Conservation (phyloP, 2,888 invertebrate species). For the Amphimallon solstitiale region DNA sequence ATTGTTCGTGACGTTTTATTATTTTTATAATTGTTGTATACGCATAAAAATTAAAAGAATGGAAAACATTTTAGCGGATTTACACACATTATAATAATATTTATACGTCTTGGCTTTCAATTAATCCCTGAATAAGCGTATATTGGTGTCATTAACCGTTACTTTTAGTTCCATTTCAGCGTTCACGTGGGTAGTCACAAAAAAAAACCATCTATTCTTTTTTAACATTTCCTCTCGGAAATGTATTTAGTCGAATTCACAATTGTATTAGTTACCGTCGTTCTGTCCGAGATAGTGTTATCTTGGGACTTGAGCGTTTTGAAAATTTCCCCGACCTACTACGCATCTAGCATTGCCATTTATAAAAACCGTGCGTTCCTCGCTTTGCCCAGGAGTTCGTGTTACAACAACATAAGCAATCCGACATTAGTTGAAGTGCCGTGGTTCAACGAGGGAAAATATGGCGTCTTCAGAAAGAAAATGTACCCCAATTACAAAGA, state of each 20-base stretch:
- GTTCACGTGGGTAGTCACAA: not conserved
- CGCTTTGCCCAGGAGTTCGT: constrained; percentile 59
- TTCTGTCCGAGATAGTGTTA: not conserved
- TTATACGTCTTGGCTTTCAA: constrained; percentile 15
- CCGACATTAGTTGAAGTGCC: constrained; percentile 61
- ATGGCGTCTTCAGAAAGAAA: constrained; percentile 36
- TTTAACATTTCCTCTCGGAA: not conserved
- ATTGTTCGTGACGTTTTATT: too few species aligned
- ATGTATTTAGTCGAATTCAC: not conserved
- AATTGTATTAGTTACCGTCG: not conserved
- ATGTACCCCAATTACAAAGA: constrained; percentile 42
- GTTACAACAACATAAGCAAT: constrained; percentile 50
- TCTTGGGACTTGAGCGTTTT: constrained; percentile 50
- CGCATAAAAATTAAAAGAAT: not conserved
- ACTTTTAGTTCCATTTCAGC: not conserved
- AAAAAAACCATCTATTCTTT: not conserved
- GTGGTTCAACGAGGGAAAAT: constrained; percentile 54
- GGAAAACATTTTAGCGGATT: constrained; percentile 2
- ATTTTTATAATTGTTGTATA: too few species aligned
- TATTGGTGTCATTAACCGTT: constrained; percentile 15
- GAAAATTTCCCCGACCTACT: constrained; percentile 52
- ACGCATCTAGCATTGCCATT: constrained; percentile 59
- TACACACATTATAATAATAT: constrained; percentile 17
- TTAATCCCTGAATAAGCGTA: constrained; percentile 19
- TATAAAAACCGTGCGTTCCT: constrained; percentile 62